A percentile compares a stretch with the other conserved stretches of the same genome.
Evolutionary conservation across 2,797 vertebrate genomes (phyloP).

Genomic region (Myotis myotis): DNA sequence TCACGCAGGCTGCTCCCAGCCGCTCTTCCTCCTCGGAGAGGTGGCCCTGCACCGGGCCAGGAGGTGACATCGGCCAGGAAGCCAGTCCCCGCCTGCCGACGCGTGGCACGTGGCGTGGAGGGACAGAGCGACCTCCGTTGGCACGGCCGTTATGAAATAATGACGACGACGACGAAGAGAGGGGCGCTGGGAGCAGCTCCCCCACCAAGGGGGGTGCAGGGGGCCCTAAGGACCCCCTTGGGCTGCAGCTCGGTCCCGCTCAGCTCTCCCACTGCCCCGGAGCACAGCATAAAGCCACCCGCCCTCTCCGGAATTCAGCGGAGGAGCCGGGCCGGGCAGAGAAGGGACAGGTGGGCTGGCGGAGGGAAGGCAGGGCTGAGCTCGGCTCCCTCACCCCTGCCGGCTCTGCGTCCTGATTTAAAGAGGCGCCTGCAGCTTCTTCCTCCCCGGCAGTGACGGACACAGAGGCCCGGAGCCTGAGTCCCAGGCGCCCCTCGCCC

Average conservation of each 20-base stretch:
- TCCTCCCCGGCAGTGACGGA: neutral
- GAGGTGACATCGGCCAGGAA: neutral
- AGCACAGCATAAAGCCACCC: constrained; percentile 69
- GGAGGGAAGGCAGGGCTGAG: accelerated
- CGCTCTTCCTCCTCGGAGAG: neutral
- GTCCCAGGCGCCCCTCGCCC: too few relatives aligned
- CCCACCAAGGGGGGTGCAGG: constrained; percentile 44
- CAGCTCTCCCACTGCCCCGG: constrained; percentile 57
- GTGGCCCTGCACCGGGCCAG: neutral
- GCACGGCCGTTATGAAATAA: constrained; percentile 33
- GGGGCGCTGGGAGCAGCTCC: neutral
- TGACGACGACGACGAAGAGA: neutral
- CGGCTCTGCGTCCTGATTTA: neutral
- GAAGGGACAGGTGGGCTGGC: accelerated
- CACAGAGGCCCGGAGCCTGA: neutral
- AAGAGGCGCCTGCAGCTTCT: neutral
- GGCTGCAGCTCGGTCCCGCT: constrained; percentile 53
- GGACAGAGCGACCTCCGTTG: accelerated
- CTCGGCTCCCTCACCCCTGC: accelerated
- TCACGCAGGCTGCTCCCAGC: accelerated
- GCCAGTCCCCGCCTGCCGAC: neutral
- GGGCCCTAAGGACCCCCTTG: neutral
- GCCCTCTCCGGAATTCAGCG: constrained; percentile 79
- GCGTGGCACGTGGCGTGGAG: accelerated
- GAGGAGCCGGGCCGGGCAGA: constrained; percentile 36